Conservation (phyloP, 2,888 invertebrate species). For the Drosophila kokeensis region DNA sequence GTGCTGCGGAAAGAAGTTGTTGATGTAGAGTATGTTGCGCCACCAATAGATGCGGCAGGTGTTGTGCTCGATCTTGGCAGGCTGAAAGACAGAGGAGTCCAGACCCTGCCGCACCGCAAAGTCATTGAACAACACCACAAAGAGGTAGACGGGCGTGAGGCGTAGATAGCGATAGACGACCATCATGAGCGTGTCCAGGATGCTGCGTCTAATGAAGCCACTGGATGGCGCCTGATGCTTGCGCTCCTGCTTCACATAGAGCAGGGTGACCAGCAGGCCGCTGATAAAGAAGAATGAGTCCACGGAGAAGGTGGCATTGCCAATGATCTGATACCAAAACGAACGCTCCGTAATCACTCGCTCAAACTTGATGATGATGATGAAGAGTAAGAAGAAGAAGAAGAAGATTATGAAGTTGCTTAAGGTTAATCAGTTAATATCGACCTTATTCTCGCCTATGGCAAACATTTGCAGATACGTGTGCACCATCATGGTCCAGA, state of each 20-base stretch:
- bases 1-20: constrained; percentile 90
- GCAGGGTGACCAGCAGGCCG: constrained; percentile 91
- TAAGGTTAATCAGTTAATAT: not conserved
- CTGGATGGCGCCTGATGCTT: constrained; percentile 75
- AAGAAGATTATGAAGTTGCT: not conserved
- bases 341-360: constrained; percentile 90
- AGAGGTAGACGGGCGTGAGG: constrained; percentile 92
- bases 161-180: constrained; percentile 89
- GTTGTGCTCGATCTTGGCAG: constrained; percentile 88
- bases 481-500: constrained; percentile 94
- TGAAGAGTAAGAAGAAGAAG: not conserved
- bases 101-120: constrained; percentile 90
- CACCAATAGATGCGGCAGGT: constrained; percentile 93
- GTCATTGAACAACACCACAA: constrained; percentile 91
- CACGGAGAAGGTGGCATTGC: constrained; percentile 94
- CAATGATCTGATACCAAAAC: constrained; percentile 92
- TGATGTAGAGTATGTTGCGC: constrained; percentile 93
- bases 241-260: constrained; percentile 89
- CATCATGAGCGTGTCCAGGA: constrained; percentile 73
- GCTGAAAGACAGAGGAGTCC: constrained; percentile 90
- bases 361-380: constrained; percentile 86
- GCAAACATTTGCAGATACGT: constrained; percentile 93
- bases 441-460: constrained; percentile 88
- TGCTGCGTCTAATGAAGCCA: constrained; percentile 67
- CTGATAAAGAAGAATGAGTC: constrained; percentile 95